Conservation (phyloP, 2,888 invertebrate genomes). For the Linnaemya tessellans region DNA sequence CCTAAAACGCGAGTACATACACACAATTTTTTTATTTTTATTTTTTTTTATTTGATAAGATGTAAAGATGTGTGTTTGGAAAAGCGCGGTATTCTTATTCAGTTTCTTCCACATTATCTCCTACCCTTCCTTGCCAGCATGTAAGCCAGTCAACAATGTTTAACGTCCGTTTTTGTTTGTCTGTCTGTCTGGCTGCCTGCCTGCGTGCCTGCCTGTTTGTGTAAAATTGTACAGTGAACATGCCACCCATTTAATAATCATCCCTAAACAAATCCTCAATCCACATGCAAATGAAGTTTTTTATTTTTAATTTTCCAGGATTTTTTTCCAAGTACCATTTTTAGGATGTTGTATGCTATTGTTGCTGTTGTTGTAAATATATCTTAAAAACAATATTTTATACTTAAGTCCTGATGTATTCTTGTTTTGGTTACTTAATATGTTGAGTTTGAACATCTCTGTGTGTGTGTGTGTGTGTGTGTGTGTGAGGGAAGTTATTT, state of each 20-base stretch:
- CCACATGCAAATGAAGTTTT: conserved; percentile 69
- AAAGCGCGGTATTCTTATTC: conserved; percentile 57
- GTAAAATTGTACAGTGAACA: conserved; percentile 79
- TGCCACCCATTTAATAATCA: conserved; percentile 83
- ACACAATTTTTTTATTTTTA: neutral
- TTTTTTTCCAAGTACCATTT: conserved; percentile 46
- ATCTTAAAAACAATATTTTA: conserved; percentile 61
- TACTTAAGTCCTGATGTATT: conserved; percentile 61
- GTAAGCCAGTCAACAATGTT: conserved; percentile 39
- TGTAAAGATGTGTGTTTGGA: conserved; percentile 28
- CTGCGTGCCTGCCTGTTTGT: conserved; percentile 25
- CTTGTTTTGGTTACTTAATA: conserved; percentile 50
- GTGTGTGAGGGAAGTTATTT: conserved; percentile 81
- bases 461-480: conserved; percentile 43
- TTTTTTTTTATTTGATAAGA: neutral
- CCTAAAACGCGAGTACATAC: conserved; percentile 1
- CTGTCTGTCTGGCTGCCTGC: neutral
- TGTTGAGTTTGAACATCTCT: conserved; percentile 38
- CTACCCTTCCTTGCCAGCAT: conserved; percentile 20
- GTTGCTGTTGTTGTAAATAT: conserved; percentile 40
- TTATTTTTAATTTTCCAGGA: conserved; percentile 34
- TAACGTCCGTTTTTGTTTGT: conserved; percentile 48
- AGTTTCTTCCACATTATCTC: conserved; percentile 46
- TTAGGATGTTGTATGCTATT: neutral
- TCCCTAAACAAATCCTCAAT: conserved; percentile 76